Conservation (phyloP, 2,797 vertebrate species). For the Scarus forsteni region DNA sequence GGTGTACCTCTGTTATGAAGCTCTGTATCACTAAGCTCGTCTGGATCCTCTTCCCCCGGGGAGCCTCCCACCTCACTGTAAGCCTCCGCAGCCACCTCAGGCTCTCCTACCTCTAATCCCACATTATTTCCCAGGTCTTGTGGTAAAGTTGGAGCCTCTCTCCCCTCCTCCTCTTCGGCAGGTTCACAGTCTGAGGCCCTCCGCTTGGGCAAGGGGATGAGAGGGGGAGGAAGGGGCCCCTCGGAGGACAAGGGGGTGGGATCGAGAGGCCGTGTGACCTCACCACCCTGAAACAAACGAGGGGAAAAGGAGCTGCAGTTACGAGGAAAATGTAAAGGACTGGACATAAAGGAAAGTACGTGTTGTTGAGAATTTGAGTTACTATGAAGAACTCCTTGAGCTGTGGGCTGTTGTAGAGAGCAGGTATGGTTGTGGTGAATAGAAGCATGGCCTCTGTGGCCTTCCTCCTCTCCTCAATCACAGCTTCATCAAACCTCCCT, state of each 20-base stretch:
- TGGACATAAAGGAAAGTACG: too few species aligned
- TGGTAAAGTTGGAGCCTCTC: slow-evolving; percentile 79
- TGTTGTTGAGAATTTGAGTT: slow-evolving; percentile 8
- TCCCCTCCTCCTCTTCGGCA: slow-evolving; percentile 82
- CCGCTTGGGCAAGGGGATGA: slow-evolving; percentile 87
- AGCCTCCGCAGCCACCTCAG: slow-evolving; percentile 83
- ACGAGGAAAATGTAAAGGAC: neutral
- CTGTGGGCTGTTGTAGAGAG: slow-evolving; percentile 93
- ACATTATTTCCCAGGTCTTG: slow-evolving; percentile 68
- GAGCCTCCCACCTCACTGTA: slow-evolving; percentile 77
- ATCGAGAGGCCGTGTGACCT: slow-evolving; percentile 84
- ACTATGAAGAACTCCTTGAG: slow-evolving; percentile 94
- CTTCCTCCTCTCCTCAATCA: slow-evolving; percentile 91
- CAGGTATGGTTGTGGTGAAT: slow-evolving; percentile 88
- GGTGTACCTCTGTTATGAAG: slow-evolving; percentile 58
- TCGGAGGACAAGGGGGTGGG: slow-evolving; percentile 52
- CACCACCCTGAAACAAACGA: slow-evolving; percentile 82
- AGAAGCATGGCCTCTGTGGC: slow-evolving; percentile 88
- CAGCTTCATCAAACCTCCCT: slow-evolving; percentile 92
- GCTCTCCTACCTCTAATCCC: slow-evolving; percentile 64
- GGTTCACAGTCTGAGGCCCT: slow-evolving; percentile 76
- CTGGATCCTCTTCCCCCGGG: slow-evolving; percentile 52
- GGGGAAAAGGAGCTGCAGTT: neutral
- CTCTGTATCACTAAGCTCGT: slow-evolving; percentile 61
- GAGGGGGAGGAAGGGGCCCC: slow-evolving; percentile 85